A percentile compares a stretch with the other conserved stretches of the same genome.
Evolutionary conservation across 2,797 vertebrate genomes (phyloP).

Genomic region (Peromyscus attwateri): DNA sequence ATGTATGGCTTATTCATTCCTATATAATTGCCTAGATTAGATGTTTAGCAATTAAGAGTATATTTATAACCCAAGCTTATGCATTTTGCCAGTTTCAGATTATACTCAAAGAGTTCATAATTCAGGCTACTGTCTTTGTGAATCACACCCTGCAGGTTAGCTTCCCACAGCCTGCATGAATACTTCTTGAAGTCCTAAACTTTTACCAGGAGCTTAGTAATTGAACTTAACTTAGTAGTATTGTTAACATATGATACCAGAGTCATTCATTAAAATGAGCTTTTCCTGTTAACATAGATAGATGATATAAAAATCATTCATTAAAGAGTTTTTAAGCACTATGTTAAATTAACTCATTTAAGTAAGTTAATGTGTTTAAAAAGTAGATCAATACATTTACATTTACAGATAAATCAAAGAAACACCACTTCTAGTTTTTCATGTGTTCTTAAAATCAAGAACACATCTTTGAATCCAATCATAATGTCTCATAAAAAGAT

Average conservation of each 20-base stretch:
- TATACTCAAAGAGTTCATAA: neutral
- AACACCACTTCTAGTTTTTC: neutral
- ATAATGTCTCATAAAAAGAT: neutral
- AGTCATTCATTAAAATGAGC: slow-evolving; percentile 33
- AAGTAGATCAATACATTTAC: neutral
- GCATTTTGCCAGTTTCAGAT: neutral
- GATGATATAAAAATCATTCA: slow-evolving; percentile 17
- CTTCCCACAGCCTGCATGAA: neutral
- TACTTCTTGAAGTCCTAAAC: neutral
- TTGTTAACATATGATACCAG: neutral
- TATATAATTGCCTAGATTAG: neutral
- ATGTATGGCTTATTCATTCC: neutral
- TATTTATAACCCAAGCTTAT: neutral
- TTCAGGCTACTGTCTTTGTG: neutral
- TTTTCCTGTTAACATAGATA: neutral
- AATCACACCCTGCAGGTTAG: neutral
- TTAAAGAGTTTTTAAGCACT: neutral
- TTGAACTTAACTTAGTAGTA: neutral
- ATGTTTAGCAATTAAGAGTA: neutral
- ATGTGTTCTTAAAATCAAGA: neutral
- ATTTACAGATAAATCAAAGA: slow-evolving; percentile 8
- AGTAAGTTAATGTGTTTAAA: neutral
- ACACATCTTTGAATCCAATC: neutral
- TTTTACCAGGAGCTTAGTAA: neutral
- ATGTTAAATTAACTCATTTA: slow-evolving; percentile 1